phyloP scores from a whole-genome alignment of 2,888 invertebrate genomes.

The Sclerodermus sp. region DNA sequence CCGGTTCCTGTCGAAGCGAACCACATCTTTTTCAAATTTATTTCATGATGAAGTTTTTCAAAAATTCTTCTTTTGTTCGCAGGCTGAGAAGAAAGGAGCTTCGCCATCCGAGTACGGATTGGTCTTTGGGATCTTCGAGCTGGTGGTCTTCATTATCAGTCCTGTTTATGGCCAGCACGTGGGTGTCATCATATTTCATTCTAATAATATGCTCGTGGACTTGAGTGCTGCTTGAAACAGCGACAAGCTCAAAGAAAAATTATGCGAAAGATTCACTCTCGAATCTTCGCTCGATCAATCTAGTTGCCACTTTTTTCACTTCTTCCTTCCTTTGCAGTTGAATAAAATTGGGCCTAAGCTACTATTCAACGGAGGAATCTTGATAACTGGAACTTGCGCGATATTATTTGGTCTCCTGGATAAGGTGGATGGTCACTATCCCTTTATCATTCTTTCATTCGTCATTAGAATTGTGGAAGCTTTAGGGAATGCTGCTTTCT shows the following conservation, averaged over 20 bases:
- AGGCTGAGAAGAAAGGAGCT: conserved; percentile 83
- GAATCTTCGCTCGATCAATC: no score
- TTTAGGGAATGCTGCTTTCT: conserved; percentile 82
- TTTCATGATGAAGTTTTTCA: no score
- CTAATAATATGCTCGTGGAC: background rate
- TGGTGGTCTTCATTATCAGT: conserved; percentile 80
- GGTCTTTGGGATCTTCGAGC: conserved; percentile 84
- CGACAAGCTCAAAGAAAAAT: no score
- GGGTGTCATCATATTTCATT: conserved; percentile 34
- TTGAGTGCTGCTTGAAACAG: no score
- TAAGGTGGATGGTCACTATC: conserved; percentile 69
- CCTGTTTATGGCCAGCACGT: conserved; percentile 80
- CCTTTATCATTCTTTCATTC: conserved; percentile 79
- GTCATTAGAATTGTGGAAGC: conserved; percentile 80
- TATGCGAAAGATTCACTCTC: no score
- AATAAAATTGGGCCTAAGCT: conserved; percentile 78
- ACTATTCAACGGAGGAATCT: conserved; percentile 80
- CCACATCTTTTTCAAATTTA: no score
- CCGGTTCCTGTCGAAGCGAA: no score
- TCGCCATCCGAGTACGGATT: conserved; percentile 81
- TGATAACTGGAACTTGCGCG: conserved; percentile 80
- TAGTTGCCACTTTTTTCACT: no score
- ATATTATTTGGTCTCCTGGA: conserved; percentile 73
- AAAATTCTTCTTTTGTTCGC: no score
- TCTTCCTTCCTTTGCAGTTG: conserved; percentile 64